Conservation (phyloP, 2,888 invertebrate genomes). For the Idaea aversata region DNA sequence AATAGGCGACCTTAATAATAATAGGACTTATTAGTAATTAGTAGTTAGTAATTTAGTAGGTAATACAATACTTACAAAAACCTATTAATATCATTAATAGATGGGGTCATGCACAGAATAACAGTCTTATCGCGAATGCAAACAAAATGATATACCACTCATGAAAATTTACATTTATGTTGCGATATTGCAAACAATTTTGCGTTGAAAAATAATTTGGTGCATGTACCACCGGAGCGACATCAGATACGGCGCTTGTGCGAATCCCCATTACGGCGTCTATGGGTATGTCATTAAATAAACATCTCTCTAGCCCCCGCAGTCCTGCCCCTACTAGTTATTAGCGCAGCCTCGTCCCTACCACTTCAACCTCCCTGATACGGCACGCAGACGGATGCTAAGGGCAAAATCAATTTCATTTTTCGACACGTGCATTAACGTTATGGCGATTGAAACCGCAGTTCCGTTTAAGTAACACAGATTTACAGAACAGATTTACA, state of each 20-base stretch:
- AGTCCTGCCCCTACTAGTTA: constrained; percentile 66
- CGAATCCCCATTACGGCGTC: constrained; percentile 71
- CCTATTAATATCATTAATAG: background rate
- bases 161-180: constrained; percentile 1
- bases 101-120: background rate
- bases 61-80: background rate
- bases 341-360: constrained; percentile 69
- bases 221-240: constrained; percentile 28
- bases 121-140: background rate
- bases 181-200: constrained; percentile 15
- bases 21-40: no score
- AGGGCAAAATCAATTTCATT: constrained; percentile 77
- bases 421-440: constrained; percentile 76
- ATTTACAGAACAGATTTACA: constrained; percentile 29
- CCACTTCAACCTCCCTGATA: constrained; percentile 73
- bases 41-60: background rate
- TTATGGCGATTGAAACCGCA: constrained; percentile 61
- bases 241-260: constrained; percentile 33
- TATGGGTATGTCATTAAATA: constrained; percentile 77
- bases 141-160: background rate
- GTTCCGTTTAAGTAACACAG: constrained; percentile 27
- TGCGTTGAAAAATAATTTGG: constrained; percentile 45
- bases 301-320: constrained; percentile 63
- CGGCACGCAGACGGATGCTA: constrained; percentile 73
- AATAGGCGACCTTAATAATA: no score